Base-by-base conservation (phyloP, 2,888 invertebrate species). In the Agrilus biguttatus region DNA sequence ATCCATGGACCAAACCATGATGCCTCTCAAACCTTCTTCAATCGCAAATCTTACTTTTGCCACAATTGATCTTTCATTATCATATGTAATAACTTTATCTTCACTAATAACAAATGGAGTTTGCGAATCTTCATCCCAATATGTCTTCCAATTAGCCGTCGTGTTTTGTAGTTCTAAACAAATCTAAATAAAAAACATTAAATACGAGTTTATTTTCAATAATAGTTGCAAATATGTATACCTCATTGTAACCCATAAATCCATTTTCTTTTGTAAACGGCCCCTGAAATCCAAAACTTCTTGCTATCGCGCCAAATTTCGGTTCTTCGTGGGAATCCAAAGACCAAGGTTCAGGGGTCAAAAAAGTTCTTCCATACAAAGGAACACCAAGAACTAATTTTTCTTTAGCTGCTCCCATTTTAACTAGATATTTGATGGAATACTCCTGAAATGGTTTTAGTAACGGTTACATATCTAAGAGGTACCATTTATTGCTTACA, bases 1-100 rank as follows among this genome's bases (percentile, higher is more conserved):
- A 60, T 90, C 90, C 33, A 89, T 76, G 33, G 87, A 85, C 90
- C 90, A 90, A 5, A 88, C 77, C 88, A 90, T 89, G 0, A 82
- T 74, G 2, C 90, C 90, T 0, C 78, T 85, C 1, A 91, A 64
- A 4, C 72, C 71, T 51, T 76, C 71, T 46, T 73, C 70, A 57
- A 80, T 70, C 1, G 79, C 79, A 57, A 74, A 75, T 43, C 54
- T 70, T 49, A 88, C 80, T 74, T 90, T 90, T 35, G 75, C 72
- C 17, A 73, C 73, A 37, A 91, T 76, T 12, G 88, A 85, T 17
- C 75, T 70, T 0, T 77, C 72, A 55, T 86, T 78, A 53, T 91
- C 91, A 54, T 82, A 91, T 0, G 78, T 68, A 12, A 90, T 79
- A 41, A 89, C 77, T 45, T 73, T 70, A 3, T 76, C 73, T 0